These are phyloP conservation scores for Shinisaurus crocodilurus DNA, from an alignment of 2,113 vertebrate species.

Conservation along the genomic window DNA sequence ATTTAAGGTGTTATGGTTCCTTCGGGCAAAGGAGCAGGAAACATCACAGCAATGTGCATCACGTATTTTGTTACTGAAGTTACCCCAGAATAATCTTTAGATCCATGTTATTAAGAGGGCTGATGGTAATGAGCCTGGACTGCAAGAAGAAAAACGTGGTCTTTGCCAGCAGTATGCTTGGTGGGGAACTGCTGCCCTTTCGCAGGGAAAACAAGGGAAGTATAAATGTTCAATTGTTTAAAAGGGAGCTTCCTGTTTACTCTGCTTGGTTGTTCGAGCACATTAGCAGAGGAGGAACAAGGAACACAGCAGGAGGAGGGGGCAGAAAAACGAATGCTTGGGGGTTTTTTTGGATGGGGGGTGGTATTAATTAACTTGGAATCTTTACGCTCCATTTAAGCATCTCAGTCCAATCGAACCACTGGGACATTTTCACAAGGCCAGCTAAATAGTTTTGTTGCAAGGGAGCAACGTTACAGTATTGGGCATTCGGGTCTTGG, in stretches of 20 bases:
- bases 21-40: background rate
- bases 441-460: background rate
- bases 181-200: background rate
- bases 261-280: background rate
- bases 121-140: background rate
- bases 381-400: background rate
- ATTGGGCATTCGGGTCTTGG: background rate
- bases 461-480: background rate
- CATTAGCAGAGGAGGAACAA: slow-evolving; percentile 44
- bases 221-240: slow-evolving; percentile 43
- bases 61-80: background rate
- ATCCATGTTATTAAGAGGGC: background rate
- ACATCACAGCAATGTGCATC: background rate
- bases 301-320: background rate
- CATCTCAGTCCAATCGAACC: background rate
- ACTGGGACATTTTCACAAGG: background rate
- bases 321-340: too few relatives aligned
- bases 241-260: slow-evolving; percentile 52
- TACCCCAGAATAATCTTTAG: background rate
- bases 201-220: slow-evolving; percentile 39
- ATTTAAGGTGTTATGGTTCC: background rate
- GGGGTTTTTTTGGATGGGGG: background rate
- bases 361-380: background rate
- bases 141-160: background rate
- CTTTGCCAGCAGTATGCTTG: slow-evolving; percentile 21